These are phyloP conservation scores for Mylabris phalerata DNA, from an alignment of 1,140 invertebrate genomes.

Conservation along the genomic window DNA sequence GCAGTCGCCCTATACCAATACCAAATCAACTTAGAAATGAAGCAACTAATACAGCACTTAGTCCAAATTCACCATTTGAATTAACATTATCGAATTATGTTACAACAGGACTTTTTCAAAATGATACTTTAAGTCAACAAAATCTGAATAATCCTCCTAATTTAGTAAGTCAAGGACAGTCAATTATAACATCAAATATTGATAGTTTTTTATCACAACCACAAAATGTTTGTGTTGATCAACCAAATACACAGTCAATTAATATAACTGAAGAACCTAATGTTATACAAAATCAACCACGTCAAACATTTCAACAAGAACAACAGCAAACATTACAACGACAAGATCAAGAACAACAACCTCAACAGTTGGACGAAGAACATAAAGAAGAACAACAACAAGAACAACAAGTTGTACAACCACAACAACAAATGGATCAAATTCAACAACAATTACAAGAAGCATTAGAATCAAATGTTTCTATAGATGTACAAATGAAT, in stretches of 20 bases:
- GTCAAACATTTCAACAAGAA: background rate
- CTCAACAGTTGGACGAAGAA: background rate
- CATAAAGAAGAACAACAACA: background rate
- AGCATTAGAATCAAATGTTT: background rate
- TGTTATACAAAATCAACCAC: background rate
- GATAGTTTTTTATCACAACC: background rate
- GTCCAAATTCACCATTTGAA: no score
- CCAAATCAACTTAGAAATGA: no score
- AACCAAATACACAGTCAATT: background rate
- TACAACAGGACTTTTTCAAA: no score
- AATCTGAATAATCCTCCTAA: no score
- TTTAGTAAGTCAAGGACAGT: no score
- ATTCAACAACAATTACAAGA: background rate
- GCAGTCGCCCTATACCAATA: background rate
- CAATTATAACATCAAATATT: no score
- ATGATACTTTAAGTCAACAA: no score
- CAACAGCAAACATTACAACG: background rate
- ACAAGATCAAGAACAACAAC: background rate
- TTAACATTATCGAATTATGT: no score
- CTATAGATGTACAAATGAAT: constrained; percentile 2
- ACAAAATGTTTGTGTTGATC: background rate
- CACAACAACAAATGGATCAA: background rate
- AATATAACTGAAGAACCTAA: background rate
- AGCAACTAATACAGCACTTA: no score
- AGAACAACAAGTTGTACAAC: background rate